Evolutionary conservation across 2,888 invertebrate genomes (phyloP).

Genomic region (Caenorhabditis sulstoni): DNA sequence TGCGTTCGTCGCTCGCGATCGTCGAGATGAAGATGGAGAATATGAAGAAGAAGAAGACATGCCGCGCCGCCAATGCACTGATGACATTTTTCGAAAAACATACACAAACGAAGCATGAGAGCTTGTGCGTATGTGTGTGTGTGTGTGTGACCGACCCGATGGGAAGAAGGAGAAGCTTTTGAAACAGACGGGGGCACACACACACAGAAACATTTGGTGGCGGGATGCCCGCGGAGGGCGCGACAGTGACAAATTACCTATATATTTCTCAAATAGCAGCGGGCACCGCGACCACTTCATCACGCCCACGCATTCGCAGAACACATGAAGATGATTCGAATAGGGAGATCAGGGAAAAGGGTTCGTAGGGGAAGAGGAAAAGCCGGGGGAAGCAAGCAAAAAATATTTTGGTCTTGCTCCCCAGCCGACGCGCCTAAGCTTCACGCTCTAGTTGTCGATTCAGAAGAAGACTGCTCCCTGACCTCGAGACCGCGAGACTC

Average conservation of each 20-base stretch:
- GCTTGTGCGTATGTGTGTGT: no score
- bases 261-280: conserved; percentile 37
- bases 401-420: no score
- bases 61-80: background rate
- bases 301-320: background rate
- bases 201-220: conserved; percentile 8
- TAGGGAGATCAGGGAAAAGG: background rate
- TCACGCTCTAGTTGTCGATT: conserved; percentile 1
- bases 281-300: conserved; percentile 7
- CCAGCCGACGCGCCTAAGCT: background rate
- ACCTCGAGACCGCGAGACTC: background rate
- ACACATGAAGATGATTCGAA: background rate
- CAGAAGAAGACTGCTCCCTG: background rate
- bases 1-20: no score
- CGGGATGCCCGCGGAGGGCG: background rate
- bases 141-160: no score
- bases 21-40: background rate
- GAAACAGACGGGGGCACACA: conserved; percentile 1
- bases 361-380: no score
- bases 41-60: conserved; percentile 19
- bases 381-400: no score
- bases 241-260: conserved; percentile 29
- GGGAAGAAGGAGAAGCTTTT: conserved; percentile 1
- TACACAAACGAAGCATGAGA: conserved; percentile 6
- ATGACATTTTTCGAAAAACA: conserved; percentile 1